Evolutionary conservation across 2,113 vertebrate species (phyloP), one percentile per base, ranked within the genome.

Genomic region (Ondatra zibethicus): DNA sequence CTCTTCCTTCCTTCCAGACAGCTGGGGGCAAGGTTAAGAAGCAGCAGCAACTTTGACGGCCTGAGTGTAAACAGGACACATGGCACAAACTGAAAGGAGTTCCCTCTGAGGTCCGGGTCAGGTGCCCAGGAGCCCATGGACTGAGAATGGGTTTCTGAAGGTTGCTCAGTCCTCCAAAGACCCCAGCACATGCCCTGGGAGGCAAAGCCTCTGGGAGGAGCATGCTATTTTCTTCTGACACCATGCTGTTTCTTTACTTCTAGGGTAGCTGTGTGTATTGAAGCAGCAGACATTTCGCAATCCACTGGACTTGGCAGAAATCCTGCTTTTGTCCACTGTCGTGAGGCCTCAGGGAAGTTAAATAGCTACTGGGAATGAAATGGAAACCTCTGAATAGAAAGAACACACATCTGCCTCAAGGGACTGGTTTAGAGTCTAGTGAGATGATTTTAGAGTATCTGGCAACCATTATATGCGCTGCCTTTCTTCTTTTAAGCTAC

Each of bases 391-490:
- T 47, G 68, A 63, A 75, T 84, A 68, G 70, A 89, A 87, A 66
- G 50, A 73, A 92, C 23, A 19, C 70, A 81, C 21, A 84, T 13
- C n/a, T 87, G 8, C 45, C n/a, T 75, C 78, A 52, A 0, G 27
- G 66, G 84, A n/a, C 23, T 65, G 39, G 7, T 55, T 65, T 91
- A 93, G 92, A 93, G 86, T 89, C 68, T 29, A 63, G 68, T 33
- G 84, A 65, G 47, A 80, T 13, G 10, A 68, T 45, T 66, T 16
- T 68, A 47, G 11, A 47, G 11, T 23, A 3, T 36, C 25, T 39
- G 45, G 72, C 12, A 55, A 33, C 29, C 3, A 21, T 66, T 31
- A n/a, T 11, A 63, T 1, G 0, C 9, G 17, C 21, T 5, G 29
- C 25, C 45, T 84, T 63, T 55, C 76, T 91, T 90, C 55, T 33